These are phyloP conservation scores for Magallana gigas DNA, from an alignment of 1,140 invertebrate genomes.

Conservation along the genomic window DNA sequence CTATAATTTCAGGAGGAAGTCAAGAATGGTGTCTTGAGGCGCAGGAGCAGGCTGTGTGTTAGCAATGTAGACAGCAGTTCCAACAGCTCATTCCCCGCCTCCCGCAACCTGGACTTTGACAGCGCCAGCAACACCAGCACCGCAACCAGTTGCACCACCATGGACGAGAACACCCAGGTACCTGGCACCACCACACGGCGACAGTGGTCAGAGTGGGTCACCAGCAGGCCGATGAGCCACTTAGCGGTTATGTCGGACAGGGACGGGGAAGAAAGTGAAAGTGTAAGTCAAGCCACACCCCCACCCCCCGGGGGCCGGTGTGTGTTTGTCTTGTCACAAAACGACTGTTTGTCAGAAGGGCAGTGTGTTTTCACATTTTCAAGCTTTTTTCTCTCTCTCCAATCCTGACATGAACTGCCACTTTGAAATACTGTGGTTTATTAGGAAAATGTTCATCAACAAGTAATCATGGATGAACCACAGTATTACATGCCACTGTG, in stretches of 20 bases:
- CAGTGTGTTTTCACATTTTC: constrained; percentile 27
- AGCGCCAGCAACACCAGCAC: constrained; percentile 71
- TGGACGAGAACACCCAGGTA: constrained; percentile 73
- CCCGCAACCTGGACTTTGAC: constrained; percentile 74
- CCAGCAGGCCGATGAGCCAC: constrained; percentile 58
- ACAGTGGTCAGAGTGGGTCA: constrained; percentile 86
- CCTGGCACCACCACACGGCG: constrained; percentile 86
- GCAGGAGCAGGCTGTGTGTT: constrained; percentile 43
- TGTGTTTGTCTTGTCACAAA: constrained; percentile 18
- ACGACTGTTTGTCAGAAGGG: constrained; percentile 23
- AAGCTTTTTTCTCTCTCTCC: background rate
- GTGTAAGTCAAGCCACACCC: constrained; percentile 59
- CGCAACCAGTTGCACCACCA: constrained; percentile 57
- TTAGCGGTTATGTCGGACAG: constrained; percentile 49
- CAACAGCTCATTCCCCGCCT: constrained; percentile 65
- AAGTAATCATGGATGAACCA: background rate
- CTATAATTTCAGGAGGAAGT: constrained; percentile 58
- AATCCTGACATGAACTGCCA: background rate
- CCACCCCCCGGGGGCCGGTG: background rate
- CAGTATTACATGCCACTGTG: background rate
- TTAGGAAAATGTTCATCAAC: too few relatives aligned
- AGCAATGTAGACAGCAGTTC: constrained; percentile 43
- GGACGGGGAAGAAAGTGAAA: constrained; percentile 70
- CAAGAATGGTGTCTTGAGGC: constrained; percentile 51
- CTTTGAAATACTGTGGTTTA: constrained; percentile 19